Percentiles rank a stretch among this genome's conserved stretches.
phyloP scores from a whole-genome alignment of 2,888 invertebrate species.

The Leptinotarsa juncta region DNA sequence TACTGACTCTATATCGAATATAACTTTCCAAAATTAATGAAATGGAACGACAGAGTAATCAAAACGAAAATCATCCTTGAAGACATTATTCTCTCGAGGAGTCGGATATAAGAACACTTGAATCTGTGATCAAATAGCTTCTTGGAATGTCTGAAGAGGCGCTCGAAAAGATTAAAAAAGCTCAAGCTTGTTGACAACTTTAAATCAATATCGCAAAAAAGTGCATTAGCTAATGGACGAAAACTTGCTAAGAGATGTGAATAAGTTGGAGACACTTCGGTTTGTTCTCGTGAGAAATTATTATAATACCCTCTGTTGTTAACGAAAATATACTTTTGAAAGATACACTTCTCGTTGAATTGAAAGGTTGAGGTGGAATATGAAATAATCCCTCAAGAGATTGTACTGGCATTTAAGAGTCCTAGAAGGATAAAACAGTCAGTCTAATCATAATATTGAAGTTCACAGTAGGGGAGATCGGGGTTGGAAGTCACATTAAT shows the following conservation, averaged over 20 bases:
- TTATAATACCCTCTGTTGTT: neutral
- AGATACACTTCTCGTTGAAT: neutral
- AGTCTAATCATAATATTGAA: too few relatives aligned
- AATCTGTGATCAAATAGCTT: conserved; percentile 1
- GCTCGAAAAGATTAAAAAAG: conserved; percentile 33
- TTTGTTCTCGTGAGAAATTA: neutral
- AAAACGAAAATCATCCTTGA: neutral
- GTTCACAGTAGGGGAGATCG: too few relatives aligned
- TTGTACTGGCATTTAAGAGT: too few relatives aligned
- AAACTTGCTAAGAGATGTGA: conserved; percentile 31
- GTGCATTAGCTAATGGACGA: conserved; percentile 39
- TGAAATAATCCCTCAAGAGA: too few relatives aligned
- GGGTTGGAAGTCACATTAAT: too few relatives aligned
- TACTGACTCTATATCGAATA: too few relatives aligned
- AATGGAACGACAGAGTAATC: neutral
- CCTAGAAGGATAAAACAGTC: too few relatives aligned
- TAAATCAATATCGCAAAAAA: conserved; percentile 38
- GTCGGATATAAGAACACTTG: neutral
- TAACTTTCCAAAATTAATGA: too few relatives aligned
- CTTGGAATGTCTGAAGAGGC: conserved; percentile 10
- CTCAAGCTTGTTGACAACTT: conserved; percentile 39
- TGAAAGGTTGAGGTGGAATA: neutral
- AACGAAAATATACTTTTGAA: too few relatives aligned
- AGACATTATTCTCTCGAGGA: neutral
- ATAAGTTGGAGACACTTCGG: conserved; percentile 12